Conservation (phyloP, 2,888 invertebrate genomes). For the Tuberolachnus salignus region DNA sequence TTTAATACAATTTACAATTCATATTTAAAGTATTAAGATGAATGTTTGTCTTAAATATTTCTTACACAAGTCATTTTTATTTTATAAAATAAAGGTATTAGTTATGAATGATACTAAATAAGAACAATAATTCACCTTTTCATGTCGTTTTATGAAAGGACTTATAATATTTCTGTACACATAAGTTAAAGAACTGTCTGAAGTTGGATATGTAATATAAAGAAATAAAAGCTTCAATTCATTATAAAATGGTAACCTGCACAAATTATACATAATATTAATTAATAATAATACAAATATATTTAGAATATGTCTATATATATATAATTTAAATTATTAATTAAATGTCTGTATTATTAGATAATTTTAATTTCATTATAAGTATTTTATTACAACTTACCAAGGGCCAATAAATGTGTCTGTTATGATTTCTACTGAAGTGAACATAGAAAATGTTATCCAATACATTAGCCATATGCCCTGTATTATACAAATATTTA, state of each 20-base stretch:
- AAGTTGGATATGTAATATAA: conserved; percentile 52
- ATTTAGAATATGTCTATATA: neutral
- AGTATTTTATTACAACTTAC: conserved; percentile 26
- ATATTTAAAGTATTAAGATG: neutral
- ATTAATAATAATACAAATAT: neutral
- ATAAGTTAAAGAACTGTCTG: conserved; percentile 43
- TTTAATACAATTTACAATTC: neutral
- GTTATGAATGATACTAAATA: neutral
- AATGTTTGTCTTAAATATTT: neutral
- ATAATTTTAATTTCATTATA: neutral
- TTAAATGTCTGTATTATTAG: neutral
- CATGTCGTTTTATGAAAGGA: conserved; percentile 38
- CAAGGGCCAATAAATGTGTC: conserved; percentile 48
- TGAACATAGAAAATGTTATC: conserved; percentile 49
- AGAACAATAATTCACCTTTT: conserved; percentile 30
- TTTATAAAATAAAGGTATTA: too few species aligned
- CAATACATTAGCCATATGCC: conserved; percentile 55
- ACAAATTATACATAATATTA: neutral
- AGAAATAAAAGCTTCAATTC: conserved; percentile 47
- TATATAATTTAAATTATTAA: neutral
- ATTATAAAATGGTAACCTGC: conserved; percentile 49
- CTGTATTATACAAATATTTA: conserved; percentile 6
- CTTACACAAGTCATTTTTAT: too few species aligned
- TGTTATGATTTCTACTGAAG: conserved; percentile 43
- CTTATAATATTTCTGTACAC: conserved; percentile 48